Base-by-base conservation (phyloP, 2,888 invertebrate genomes). In the Plagiodera versicolora region DNA sequence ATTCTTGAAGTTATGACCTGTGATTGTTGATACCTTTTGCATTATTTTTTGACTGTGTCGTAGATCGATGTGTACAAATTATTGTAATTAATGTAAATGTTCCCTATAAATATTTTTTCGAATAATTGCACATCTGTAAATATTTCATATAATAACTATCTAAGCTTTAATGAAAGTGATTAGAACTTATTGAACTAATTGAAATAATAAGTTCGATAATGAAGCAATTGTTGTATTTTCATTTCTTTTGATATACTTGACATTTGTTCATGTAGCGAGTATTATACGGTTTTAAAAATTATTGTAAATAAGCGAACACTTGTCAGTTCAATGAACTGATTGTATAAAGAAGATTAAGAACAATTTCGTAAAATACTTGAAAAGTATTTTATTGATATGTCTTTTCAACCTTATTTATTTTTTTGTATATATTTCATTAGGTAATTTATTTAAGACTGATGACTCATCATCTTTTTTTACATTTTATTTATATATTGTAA, bases 401-500 rank as follows among this genome's bases (percentile, higher is more conserved):
- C 45, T 11, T 52, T 65, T 67, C 32, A 44, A 53, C 60, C 58
- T 67, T 69, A 69, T 71, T 72, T 71, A 72, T 70, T 74, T 67
- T 66, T 68, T 70, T 68, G 67, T 67, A 68, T 73, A 73, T 68
- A 67, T 74, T 73, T 74, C 74, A 67, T 58, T 72, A 73, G 70
- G 71, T 73, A 74, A 74, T 76, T 77, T 77, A 75, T 75, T 77
- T 77, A 77, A 77, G 77, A 78, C 77, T 77, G 77, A 77, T 76
- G 75, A 72, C 67, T 64, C 71, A 72, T 75, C 73, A 75, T 75
- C 73, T 72, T 72, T 71, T 69, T 67, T 71, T 67, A 67, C 74
- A 68, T 67, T 67, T 69, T 71, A 64, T 68, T 69, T 69, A 60
- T 64, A 70, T 66, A 60, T 61, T 62, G 59, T 65, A 58, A 63